phyloP scores from a whole-genome alignment of 1,140 invertebrate genomes.

The Galleria mellonella region DNA sequence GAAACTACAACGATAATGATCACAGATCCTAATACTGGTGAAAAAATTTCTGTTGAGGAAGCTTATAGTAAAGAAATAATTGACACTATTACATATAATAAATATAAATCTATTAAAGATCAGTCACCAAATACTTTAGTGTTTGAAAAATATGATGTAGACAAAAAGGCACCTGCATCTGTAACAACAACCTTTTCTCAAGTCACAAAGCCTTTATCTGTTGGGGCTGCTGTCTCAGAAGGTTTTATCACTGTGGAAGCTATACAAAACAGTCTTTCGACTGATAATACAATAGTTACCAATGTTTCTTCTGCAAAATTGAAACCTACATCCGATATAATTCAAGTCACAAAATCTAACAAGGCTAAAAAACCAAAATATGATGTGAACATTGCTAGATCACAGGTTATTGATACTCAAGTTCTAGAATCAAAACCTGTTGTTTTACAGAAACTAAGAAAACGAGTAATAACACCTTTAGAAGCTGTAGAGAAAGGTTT shows the following conservation, averaged over 20 bases:
- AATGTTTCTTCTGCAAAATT: slow-evolving; percentile 30
- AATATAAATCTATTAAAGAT: slow-evolving; percentile 13
- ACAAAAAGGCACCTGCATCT: too few species aligned
- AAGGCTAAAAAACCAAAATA: slow-evolving; percentile 82
- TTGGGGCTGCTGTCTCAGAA: slow-evolving; percentile 60
- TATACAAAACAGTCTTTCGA: slow-evolving; percentile 50
- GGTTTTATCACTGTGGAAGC: slow-evolving; percentile 63
- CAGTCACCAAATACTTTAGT: too few species aligned
- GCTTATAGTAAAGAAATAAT: slow-evolving; percentile 29
- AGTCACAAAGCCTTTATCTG: slow-evolving; percentile 39
- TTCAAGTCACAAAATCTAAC: slow-evolving; percentile 56
- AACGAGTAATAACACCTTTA: slow-evolving; percentile 80
- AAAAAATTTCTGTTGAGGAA: slow-evolving; percentile 29
- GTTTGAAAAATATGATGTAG: too few species aligned
- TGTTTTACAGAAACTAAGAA: slow-evolving; percentile 85
- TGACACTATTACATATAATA: slow-evolving; percentile 25
- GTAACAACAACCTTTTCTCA: slow-evolving; percentile 12
- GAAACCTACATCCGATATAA: slow-evolving; percentile 43
- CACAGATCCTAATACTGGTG: slow-evolving; percentile 31
- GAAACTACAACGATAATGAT: slow-evolving; percentile 22
- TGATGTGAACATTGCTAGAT: slow-evolving; percentile 78
- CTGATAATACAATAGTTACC: slow-evolving; percentile 49
- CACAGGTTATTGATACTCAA: slow-evolving; percentile 68
- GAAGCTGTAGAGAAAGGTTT: slow-evolving; percentile 84
- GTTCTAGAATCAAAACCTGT: slow-evolving; percentile 80